Evolutionary conservation across 2,888 invertebrate species (phyloP).

Genomic region (Orthonevra nobilis): DNA sequence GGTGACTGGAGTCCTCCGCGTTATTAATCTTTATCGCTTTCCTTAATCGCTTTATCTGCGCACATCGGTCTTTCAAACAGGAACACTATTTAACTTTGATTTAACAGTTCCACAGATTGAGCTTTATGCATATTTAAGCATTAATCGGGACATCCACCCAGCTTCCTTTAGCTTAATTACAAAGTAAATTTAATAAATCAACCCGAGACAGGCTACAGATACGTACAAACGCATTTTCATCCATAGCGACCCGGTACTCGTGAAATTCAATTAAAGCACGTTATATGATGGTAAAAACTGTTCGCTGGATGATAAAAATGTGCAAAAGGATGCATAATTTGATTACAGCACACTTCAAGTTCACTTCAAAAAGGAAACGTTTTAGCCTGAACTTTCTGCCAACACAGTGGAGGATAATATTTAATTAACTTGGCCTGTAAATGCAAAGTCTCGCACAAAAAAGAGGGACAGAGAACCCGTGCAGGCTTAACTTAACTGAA

Average conservation of each 20-base stretch:
- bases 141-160: too few relatives aligned
- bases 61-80: too few relatives aligned
- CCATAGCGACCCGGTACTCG: too few relatives aligned
- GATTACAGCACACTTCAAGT: slow-evolving; percentile 17
- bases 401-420: slow-evolving; percentile 2
- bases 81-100: too few relatives aligned
- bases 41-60: too few relatives aligned
- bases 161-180: too few relatives aligned
- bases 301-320: not conserved
- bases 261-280: slow-evolving; percentile 35
- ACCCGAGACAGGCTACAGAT: not conserved
- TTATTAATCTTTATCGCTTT: too few relatives aligned
- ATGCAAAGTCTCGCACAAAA: not conserved
- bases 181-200: slow-evolving; percentile 39
- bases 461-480: not conserved
- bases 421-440: slow-evolving; percentile 17
- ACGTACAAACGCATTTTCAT: too few relatives aligned
- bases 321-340: slow-evolving; percentile 32
- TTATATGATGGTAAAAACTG: slow-evolving; percentile 3
- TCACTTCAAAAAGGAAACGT: not conserved
- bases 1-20: too few relatives aligned
- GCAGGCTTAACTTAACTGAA: too few relatives aligned
- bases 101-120: too few relatives aligned
- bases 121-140: too few relatives aligned
- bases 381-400: not conserved